Evolutionary conservation across 2,888 invertebrate genomes (phyloP), one percentile per base, ranked within the genome.

Genomic region (Sinohyriopsis cumingii): DNA sequence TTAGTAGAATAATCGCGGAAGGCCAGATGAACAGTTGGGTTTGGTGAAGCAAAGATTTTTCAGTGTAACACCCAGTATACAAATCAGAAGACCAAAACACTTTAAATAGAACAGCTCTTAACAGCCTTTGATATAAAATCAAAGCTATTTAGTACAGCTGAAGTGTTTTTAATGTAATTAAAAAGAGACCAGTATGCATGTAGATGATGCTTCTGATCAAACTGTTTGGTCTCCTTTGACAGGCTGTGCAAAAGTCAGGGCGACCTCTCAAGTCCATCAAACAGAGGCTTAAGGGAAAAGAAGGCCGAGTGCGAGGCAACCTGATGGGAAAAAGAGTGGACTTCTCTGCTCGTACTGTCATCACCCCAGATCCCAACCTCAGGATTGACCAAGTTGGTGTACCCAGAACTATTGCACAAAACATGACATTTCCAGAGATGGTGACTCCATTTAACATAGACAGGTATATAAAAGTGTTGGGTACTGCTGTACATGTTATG

Each of bases 291-390:
- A 99, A 99, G 91, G 98, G 99, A 25, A 99, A 99, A 89, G 99
- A 99, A 93, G 99, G 99, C 0, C 93, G 99, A 86, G 99, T 99
- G 86, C 93, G 99, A 91, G 99, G 99, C 84, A 99, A 99, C 91
- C 93, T 99, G 84, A 99, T 99, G 99, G 99, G 99, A 68, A 99
- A 99, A 90, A 97, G 99, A 92, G 99, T 99, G 0, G 99, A 99
- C 89, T 99, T 99, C 90, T 99, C 99, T 0, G 99, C 98, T 7
- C 95, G 99, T 90, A 99, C 99, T 86, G 99, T 99, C 86, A 92
- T 92, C 82, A 92, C 92, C 25, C 91, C 92, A 9, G 92, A 92
- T 82, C 92, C 92, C 0, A 92, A 91, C 73, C 83, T 92, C 25
- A 97, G 97, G 88, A 99, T 98, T 55, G 86, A 98, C 96, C 89